Base-by-base conservation (phyloP, 2,888 invertebrate species). In the Silvanus unidentatus region DNA sequence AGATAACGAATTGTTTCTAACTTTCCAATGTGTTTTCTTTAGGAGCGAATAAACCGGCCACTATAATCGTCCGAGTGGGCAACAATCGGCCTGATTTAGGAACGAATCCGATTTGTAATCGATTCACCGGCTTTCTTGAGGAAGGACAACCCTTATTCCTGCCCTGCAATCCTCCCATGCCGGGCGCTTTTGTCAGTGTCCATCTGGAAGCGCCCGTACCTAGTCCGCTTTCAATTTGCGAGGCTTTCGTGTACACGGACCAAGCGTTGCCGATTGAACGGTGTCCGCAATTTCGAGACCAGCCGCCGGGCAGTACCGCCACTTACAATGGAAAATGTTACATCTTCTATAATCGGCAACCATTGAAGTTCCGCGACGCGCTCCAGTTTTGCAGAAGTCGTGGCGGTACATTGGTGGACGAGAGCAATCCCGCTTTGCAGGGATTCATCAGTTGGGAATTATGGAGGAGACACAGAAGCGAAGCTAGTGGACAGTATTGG, bases 241-340 rank as follows among this genome's bases (percentile, higher is more conserved):
- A 94, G 70, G 88, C 93, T 0, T 94, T 94, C 68, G 93, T 94
- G 11, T 94, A 94, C 64, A 94, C 94, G 0, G 94, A 94, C 71
- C 88, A 87, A 75, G 92, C 92, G 0, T 68, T 92, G 49, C 92
- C 92, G 0, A 92, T 94, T 45, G 94, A 94, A 69, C 77, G 93
- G 40, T 94, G 94, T 65, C 94, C 94, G 0, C 88, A 91, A 58
- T 94, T 93, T 74, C 73, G 94, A 14, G 93, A 94, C 62, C 93
- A 93, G 67, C 93, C 93, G 0, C 91, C 92, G 0, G 94, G 94
- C 14, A 90, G 90, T 45, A 86, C 92, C 0, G 92, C 93, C 1
- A 93, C 93, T 0, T 94, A 94, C 75, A 93, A 94, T 62, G 93
- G 94, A 48, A 94, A 93, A 73, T 94, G 94, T 66, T 94, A 94